Evolutionary conservation across 1,140 invertebrate genomes (phyloP).

Genomic region (Sitophilus oryzae): DNA sequence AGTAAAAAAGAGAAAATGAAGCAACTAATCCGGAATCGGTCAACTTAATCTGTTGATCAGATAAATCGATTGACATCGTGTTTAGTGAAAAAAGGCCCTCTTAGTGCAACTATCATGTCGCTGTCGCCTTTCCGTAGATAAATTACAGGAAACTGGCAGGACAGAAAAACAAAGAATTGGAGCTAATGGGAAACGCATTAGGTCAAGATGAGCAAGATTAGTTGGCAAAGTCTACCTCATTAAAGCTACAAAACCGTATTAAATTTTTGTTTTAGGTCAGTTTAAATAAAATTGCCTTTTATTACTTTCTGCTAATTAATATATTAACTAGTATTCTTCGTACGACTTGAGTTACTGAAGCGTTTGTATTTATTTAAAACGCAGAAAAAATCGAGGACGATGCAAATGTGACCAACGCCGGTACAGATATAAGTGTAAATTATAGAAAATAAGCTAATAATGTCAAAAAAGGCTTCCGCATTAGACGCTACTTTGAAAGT

Average conservation of each 20-base stretch:
- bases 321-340: too few relatives aligned
- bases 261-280: too few relatives aligned
- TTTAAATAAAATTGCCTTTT: too few relatives aligned
- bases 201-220: neutral
- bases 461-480: slow-evolving; percentile 21
- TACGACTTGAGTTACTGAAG: too few relatives aligned
- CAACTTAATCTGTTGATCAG: slow-evolving; percentile 8
- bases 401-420: neutral
- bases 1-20: neutral
- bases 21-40: neutral
- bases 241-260: too few relatives aligned
- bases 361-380: neutral
- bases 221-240: too few relatives aligned
- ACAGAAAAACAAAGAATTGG: neutral
- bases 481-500: slow-evolving; percentile 28
- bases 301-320: too few relatives aligned
- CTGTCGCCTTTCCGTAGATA: slow-evolving; percentile 16
- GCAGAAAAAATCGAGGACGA: neutral
- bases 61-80: slow-evolving; percentile 10
- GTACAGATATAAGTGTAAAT: neutral
- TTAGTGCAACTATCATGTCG: slow-evolving; percentile 16
- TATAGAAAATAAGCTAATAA: slow-evolving; percentile 8
- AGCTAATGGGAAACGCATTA: neutral
- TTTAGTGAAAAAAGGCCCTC: slow-evolving; percentile 17
- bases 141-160: slow-evolving; percentile 5